Conservation (phyloP, 1,140 invertebrate genomes). For the Zaprionus africanus region DNA sequence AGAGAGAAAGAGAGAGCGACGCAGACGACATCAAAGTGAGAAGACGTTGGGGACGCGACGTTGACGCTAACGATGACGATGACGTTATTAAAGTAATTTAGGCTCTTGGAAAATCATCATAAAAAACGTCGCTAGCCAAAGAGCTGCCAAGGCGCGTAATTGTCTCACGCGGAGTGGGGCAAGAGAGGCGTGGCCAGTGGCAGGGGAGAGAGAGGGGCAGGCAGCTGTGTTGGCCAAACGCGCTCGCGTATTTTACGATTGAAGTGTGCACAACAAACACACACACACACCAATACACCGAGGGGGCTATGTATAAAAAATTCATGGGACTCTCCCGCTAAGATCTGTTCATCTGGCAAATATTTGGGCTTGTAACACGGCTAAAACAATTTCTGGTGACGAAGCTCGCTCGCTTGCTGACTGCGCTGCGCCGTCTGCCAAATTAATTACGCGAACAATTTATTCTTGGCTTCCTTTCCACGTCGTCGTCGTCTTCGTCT, state of each 20-base stretch:
- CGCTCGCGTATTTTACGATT: constrained; percentile 66
- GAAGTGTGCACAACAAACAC: constrained; percentile 63
- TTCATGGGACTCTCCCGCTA: constrained; percentile 19
- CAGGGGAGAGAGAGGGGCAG: neutral
- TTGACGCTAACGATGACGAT: constrained; percentile 55
- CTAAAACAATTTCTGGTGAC: constrained; percentile 57
- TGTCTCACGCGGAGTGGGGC: constrained; percentile 51
- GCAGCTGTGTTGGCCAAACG: constrained; percentile 64
- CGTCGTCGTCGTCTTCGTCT: constrained; percentile 6
- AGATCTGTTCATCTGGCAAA: constrained; percentile 57
- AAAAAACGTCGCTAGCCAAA: constrained; percentile 48
- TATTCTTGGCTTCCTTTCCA: constrained; percentile 31
- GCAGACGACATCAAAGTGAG: constrained; percentile 68
- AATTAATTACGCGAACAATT: constrained; percentile 74
- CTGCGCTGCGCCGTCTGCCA: constrained; percentile 42
- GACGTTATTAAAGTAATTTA: constrained; percentile 80
- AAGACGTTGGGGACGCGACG: constrained; percentile 17
- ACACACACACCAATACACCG: neutral
- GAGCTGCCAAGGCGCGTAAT: constrained; percentile 75
- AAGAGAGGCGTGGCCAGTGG: neutral
- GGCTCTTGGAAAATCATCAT: constrained; percentile 79
- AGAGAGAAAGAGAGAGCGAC: neutral
- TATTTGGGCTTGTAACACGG: constrained; percentile 64
- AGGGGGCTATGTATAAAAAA: constrained; percentile 53
- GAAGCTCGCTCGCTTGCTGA: constrained; percentile 36